phyloP scores from a whole-genome alignment of 2,113 vertebrate species.

The Sceloporus tristichus region DNA sequence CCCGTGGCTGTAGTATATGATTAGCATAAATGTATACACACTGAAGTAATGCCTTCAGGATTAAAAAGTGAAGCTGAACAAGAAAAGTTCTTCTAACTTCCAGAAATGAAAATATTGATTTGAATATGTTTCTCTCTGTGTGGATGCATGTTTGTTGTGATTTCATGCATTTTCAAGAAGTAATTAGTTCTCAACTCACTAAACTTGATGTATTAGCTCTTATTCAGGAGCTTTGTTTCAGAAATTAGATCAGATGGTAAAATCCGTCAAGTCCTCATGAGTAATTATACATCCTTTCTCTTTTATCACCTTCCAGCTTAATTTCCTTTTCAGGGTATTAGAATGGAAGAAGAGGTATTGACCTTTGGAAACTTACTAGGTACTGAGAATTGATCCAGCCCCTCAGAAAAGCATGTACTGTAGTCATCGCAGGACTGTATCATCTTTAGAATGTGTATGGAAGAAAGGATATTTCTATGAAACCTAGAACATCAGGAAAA shows the following conservation, averaged over 20 bases:
- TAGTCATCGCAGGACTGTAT: neutral
- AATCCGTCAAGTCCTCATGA: neutral
- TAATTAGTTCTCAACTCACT: conserved; percentile 5
- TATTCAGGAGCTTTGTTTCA: neutral
- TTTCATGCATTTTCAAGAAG: conserved; percentile 54
- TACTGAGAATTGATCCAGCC: neutral
- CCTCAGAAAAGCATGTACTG: neutral
- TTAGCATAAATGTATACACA: conserved; percentile 91
- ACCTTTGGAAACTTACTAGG: neutral
- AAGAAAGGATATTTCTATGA: neutral
- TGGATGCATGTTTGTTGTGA: conserved; percentile 42
- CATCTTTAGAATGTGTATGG: neutral
- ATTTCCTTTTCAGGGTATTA: neutral
- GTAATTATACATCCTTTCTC: neutral
- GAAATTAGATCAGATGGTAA: neutral
- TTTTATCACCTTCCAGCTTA: neutral
- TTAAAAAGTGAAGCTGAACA: conserved; percentile 82
- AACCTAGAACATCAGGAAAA: neutral
- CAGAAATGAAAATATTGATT: conserved; percentile 75
- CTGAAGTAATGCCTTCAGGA: conserved; percentile 85
- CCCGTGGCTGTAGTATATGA: conserved; percentile 86
- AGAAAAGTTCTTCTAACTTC: conserved; percentile 81
- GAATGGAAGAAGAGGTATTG: neutral
- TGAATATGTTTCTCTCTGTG: neutral
- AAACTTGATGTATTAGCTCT: neutral